Percentiles rank a stretch among this genome's conserved stretches.
Conservation (phyloP, 2,888 invertebrate genomes). For the Euzophera pinguis region DNA sequence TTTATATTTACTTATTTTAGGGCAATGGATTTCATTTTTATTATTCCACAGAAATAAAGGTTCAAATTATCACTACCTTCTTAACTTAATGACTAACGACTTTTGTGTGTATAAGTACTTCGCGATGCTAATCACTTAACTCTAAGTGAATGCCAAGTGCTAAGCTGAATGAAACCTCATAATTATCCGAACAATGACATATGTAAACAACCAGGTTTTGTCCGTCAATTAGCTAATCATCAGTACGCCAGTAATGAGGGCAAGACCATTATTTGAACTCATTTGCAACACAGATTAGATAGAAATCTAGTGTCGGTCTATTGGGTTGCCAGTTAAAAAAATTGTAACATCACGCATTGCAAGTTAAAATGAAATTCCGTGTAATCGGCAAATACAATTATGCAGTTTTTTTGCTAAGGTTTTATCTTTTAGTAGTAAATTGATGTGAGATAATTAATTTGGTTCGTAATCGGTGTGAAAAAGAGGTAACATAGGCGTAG, state of each 20-base stretch:
- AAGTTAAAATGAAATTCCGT: not conserved
- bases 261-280: slow-evolving; percentile 15
- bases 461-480: not conserved
- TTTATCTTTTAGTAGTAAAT: not conserved
- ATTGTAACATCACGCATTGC: not conserved
- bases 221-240: slow-evolving; percentile 16
- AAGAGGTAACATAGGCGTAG: not conserved
- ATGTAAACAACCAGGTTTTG: slow-evolving; percentile 9
- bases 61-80: too few species aligned
- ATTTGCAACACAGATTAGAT: slow-evolving; percentile 14
- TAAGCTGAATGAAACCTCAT: not conserved
- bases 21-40: too few species aligned
- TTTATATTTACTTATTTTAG: too few species aligned
- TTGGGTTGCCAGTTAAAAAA: slow-evolving; percentile 1
- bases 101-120: not conserved
- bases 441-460: not conserved
- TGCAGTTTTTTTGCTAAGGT: not conserved
- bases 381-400: not conserved
- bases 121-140: not conserved
- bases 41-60: too few species aligned
- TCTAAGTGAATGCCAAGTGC: not conserved
- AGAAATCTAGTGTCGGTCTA: slow-evolving; percentile 13
- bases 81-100: too few species aligned
- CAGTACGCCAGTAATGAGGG: slow-evolving; percentile 11
- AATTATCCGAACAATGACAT: slow-evolving; percentile 8